phyloP scores from a whole-genome alignment of 2,888 invertebrate species.

The Amphiduros pacificus region DNA sequence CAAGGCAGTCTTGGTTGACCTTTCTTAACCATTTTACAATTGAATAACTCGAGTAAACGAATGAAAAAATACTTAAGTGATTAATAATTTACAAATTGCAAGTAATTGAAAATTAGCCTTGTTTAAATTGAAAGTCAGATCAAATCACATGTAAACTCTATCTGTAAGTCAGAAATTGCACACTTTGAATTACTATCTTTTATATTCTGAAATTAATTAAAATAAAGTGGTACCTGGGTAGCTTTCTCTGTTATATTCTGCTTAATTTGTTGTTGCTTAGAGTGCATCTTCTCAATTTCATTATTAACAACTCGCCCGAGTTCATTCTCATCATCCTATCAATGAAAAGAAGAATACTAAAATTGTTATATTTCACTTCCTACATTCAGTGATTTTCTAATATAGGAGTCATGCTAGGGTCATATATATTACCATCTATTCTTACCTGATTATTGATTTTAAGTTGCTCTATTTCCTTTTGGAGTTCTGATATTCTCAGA shows the following conservation, averaged over 20 bases:
- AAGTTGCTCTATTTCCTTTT: slow-evolving; percentile 49
- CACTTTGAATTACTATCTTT: too few species aligned
- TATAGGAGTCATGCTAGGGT: not conserved
- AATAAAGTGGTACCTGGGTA: slow-evolving; percentile 51
- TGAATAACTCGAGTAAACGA: too few species aligned
- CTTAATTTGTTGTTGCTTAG: slow-evolving; percentile 38
- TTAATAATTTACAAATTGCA: too few species aligned
- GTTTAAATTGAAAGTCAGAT: too few species aligned
- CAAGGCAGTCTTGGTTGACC: too few species aligned
- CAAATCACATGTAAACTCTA: too few species aligned
- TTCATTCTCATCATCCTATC: slow-evolving; percentile 51
- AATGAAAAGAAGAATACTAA: not conserved
- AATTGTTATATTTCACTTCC: not conserved
- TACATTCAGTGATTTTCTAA: not conserved
- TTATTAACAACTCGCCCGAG: slow-evolving; percentile 50
- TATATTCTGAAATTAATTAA: too few species aligned
- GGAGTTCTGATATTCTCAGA: slow-evolving; percentile 50
- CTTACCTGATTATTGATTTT: slow-evolving; percentile 47
- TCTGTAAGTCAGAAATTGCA: too few species aligned
- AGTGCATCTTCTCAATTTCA: slow-evolving; percentile 49
- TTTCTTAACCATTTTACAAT: too few species aligned
- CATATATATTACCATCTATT: not conserved
- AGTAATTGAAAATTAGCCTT: too few species aligned
- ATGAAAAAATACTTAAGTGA: too few species aligned
- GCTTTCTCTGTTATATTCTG: slow-evolving; percentile 42